Evolutionary conservation across 2,888 invertebrate genomes (phyloP).

Genomic region (Tetragonula carbonaria): DNA sequence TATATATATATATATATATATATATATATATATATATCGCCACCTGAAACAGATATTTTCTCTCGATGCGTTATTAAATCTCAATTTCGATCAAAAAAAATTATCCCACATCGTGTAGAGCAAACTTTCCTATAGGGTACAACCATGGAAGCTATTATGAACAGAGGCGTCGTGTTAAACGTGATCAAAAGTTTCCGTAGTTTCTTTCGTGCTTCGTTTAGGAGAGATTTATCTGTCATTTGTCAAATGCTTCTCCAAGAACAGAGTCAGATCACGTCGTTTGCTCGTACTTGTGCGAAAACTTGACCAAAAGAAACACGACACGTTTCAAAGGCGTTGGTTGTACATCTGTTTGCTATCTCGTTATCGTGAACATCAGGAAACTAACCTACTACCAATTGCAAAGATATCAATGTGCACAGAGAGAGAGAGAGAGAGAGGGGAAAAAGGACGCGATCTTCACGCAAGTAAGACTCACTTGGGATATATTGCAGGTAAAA

Average conservation of each 20-base stretch:
- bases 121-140: background rate
- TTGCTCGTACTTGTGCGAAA: background rate
- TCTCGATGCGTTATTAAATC: conserved; percentile 19
- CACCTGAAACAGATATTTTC: conserved; percentile 9
- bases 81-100: background rate
- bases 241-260: background rate
- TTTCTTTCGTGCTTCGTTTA: background rate
- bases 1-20: no score
- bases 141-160: background rate
- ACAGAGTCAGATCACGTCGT: background rate
- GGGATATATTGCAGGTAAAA: background rate
- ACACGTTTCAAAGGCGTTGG: background rate
- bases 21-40: background rate
- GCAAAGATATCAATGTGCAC: background rate
- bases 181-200: no score
- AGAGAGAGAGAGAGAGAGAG: no score
- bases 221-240: background rate
- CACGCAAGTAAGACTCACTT: background rate
- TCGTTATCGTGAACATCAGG: background rate
- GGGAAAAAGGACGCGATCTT: background rate
- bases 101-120: background rate
- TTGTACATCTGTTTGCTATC: background rate
- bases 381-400: no score
- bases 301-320: background rate
- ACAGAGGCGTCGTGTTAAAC: background rate